Evolutionary conservation across 2,797 vertebrate genomes (phyloP).

Genomic region (Denticeps clupeoides): DNA sequence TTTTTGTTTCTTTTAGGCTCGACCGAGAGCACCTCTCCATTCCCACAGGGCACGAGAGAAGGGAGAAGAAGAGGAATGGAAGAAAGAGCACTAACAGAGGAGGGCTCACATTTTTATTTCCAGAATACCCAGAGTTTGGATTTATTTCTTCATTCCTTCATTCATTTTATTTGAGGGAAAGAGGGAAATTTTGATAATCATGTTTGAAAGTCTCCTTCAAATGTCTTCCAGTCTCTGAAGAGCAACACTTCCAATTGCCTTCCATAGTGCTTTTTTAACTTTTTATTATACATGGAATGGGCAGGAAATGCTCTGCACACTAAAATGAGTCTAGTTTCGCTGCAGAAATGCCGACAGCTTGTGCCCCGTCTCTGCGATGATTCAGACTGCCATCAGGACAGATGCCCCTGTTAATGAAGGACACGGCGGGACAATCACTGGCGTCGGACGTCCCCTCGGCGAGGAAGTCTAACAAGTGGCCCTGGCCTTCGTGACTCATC

Average conservation of each 20-base stretch:
- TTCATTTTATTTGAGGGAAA: too few species aligned
- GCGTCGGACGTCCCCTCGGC: background rate
- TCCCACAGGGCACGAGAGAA: constrained; percentile 2
- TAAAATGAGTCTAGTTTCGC: too few species aligned
- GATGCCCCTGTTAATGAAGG: background rate
- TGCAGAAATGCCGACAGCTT: too few species aligned
- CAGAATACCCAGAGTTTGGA: too few species aligned
- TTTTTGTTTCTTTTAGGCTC: constrained; percentile 16
- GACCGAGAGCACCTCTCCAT: constrained; percentile 3
- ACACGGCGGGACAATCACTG: background rate
- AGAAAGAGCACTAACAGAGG: background rate
- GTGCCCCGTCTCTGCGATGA: background rate
- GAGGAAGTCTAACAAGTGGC: background rate
- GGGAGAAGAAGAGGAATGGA: background rate
- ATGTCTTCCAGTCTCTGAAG: too few species aligned
- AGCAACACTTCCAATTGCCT: too few species aligned
- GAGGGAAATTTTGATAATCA: too few species aligned
- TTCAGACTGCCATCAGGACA: background rate
- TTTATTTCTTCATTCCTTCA: too few species aligned
- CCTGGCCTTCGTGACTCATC: background rate
- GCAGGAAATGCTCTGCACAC: background rate
- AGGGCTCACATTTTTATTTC: too few species aligned
- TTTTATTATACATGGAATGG: too few species aligned
- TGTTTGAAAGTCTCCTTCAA: too few species aligned
- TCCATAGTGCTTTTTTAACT: too few species aligned